Base-by-base conservation (phyloP, 2,888 invertebrate species). In the Hypena proboscidalis region DNA sequence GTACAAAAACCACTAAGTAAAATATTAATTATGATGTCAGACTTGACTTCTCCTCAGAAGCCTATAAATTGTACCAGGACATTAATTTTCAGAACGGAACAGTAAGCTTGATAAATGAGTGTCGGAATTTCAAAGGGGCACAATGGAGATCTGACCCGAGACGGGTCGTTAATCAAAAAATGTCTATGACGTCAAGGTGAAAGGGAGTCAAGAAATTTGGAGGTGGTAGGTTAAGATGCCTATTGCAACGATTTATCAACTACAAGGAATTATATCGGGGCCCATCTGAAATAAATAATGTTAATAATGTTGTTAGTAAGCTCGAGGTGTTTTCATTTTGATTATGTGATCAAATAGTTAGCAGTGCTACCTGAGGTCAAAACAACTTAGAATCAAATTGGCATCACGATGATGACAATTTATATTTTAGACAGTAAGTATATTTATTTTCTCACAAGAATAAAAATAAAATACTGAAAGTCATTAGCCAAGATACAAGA, bases 31-130 rank as follows among this genome's bases (percentile, higher is more conserved):
- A 39, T 44, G 35, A 55, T 51, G 41, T 52, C 35, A 31, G 36
- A 15, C 11, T 9, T 32, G 29, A 36, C 40, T 39, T 23, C 21
- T 36, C 41, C 66, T 65, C 65, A 43, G 38, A 57, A 70, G 68
- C 66, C 67, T 69, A 50, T 70, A 57, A 68, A 70, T 82, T 80
- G 69, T 56, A 63, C 77, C 74, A 51, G 47, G 45, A 69, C 76
- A 77, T 84, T 87, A 85, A 88, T 88, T 86, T 85, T 77, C 81
- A 80, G 75, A 79, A 75, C 77, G 73, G 80, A 77, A 77, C 80
- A 74, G 84, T 87, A 85, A 89, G 87, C 89, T 85, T 90, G 90
- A 90, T 90, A 88, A 89, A 89, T 87, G 86, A 83, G 79, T 77
- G 83, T 75, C 80, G 80, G 80, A 80, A 80, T 84, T 82, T 85